phyloP scores from a whole-genome alignment of 2,888 invertebrate species.

The Heterodera filipjevi region DNA sequence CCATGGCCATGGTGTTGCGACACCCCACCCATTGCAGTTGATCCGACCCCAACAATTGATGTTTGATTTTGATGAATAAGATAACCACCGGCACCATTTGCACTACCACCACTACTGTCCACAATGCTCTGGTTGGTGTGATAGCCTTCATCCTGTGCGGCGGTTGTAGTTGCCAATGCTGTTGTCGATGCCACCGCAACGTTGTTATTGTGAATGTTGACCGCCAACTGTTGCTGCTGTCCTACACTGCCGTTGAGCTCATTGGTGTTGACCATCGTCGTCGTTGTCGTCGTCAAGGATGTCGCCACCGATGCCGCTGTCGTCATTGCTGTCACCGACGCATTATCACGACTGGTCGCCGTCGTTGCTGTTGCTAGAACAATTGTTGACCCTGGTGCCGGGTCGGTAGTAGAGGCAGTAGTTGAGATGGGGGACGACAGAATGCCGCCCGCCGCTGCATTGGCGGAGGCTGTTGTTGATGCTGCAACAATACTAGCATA shows the following conservation, averaged over 20 bases:
- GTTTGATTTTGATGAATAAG: neutral
- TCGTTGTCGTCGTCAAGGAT: neutral
- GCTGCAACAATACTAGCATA: neutral
- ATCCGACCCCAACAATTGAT: neutral
- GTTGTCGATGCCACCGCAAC: neutral
- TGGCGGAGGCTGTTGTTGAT: neutral
- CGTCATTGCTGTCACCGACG: no score
- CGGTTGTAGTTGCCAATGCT: neutral
- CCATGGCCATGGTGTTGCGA: conserved; percentile 11
- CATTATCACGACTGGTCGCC: no score
- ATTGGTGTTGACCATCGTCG: neutral
- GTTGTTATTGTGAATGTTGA: neutral
- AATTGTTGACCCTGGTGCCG: no score
- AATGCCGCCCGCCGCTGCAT: neutral
- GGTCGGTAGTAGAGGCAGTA: no score
- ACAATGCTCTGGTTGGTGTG: conserved; percentile 36
- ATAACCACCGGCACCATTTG: neutral
- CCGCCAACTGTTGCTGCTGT: neutral
- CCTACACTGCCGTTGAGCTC: no score
- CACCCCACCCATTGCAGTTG: neutral
- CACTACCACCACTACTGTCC: conserved; percentile 5
- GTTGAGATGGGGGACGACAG: no score
- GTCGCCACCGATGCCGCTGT: no score
- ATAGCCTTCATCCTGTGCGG: conserved; percentile 37
- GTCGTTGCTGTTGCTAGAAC: no score